Conservation (phyloP, 2,113 vertebrate genomes). For the Gadus macrocephalus region DNA sequence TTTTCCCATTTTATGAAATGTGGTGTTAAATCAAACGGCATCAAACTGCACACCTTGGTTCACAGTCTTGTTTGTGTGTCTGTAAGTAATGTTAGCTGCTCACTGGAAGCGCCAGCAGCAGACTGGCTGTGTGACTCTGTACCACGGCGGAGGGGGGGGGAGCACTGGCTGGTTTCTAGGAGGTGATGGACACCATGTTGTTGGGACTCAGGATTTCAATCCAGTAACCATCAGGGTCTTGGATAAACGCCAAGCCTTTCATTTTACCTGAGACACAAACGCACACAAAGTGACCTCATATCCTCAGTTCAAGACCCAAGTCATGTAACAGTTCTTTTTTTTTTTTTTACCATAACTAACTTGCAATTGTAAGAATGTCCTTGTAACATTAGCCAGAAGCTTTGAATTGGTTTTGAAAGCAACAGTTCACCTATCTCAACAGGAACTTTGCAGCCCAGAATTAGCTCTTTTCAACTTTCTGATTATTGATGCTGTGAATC, state of each 20-base stretch:
- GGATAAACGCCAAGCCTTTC: constrained; percentile 95
- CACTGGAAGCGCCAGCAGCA: constrained; percentile 19
- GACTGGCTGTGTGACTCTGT: not conserved
- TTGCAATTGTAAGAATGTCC: too few relatives aligned
- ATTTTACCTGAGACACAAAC: constrained; percentile 82
- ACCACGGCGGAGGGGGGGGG: constrained; percentile 8
- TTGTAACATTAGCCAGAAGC: too few relatives aligned
- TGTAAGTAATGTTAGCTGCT: not conserved
- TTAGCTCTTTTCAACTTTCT: too few relatives aligned
- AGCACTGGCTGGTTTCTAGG: constrained; percentile 40
- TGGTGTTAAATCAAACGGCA: not conserved
- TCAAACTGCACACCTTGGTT: not conserved
- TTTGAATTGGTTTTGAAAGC: too few relatives aligned
- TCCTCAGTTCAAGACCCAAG: too few relatives aligned
- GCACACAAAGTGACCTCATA: not conserved
- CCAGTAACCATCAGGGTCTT: constrained; percentile 98
- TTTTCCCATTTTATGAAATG: not conserved
- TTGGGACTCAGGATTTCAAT: constrained; percentile 97
- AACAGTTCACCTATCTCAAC: too few relatives aligned
- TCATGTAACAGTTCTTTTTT: too few relatives aligned
- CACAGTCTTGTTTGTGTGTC: not conserved
- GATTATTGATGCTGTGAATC: too few relatives aligned
- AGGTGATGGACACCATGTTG: constrained; percentile 80
- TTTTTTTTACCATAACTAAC: too few relatives aligned
- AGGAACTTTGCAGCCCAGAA: too few relatives aligned